These are phyloP conservation scores for Muntiacus reevesi DNA, from an alignment of 2,113 vertebrate species.

Conservation along the genomic window DNA sequence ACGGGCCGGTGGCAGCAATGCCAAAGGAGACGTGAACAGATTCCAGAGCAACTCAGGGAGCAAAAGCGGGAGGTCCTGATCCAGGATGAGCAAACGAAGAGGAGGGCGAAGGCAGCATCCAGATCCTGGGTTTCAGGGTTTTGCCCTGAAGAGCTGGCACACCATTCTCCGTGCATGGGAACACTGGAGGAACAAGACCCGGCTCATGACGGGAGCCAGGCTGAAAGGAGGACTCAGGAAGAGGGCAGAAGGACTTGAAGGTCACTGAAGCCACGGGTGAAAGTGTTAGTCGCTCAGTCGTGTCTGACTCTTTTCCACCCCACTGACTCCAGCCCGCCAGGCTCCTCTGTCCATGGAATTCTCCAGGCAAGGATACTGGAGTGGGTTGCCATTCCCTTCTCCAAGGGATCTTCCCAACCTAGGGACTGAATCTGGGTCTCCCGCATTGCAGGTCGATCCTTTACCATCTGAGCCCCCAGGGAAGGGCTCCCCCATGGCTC, in stretches of 20 bases:
- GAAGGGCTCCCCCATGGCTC: neutral
- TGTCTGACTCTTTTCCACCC: neutral
- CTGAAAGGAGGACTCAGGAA: neutral
- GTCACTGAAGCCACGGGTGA: neutral
- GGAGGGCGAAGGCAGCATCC: neutral
- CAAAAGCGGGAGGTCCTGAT: fast-evolving
- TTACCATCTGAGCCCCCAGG: neutral
- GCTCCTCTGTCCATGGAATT: neutral
- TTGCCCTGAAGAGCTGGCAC: neutral
- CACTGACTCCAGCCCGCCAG: neutral
- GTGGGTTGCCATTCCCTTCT: neutral
- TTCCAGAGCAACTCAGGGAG: neutral
- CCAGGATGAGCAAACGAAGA: neutral
- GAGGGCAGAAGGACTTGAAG: too few relatives aligned
- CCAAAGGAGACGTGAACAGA: neutral
- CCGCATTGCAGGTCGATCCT: neutral
- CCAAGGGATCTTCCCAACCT: neutral
- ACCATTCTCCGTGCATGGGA: neutral
- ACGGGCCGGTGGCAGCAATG: too few relatives aligned
- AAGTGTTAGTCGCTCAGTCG: neutral
- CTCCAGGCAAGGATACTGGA: neutral
- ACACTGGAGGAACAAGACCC: neutral
- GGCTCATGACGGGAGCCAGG: neutral
- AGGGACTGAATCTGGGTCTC: neutral
- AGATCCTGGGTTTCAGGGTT: neutral